These are phyloP conservation scores for Amphipoea oculea DNA, from an alignment of 2,888 invertebrate genomes.

Conservation along the genomic window DNA sequence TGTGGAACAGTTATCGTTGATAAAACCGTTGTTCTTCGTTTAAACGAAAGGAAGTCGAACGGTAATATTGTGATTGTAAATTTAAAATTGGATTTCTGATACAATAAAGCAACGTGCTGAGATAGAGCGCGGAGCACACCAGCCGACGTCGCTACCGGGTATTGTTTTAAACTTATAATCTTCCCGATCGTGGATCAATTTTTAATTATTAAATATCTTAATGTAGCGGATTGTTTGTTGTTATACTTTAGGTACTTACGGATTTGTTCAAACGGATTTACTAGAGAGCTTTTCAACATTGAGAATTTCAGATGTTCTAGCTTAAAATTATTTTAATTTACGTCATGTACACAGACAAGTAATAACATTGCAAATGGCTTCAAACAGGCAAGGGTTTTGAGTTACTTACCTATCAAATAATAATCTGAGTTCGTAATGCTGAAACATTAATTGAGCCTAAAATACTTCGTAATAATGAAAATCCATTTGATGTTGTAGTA, in stretches of 20 bases:
- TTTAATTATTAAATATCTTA: slow-evolving; percentile 38
- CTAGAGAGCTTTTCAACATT: neutral
- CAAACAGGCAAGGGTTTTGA: slow-evolving; percentile 22
- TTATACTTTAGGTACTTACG: neutral
- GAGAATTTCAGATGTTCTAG: neutral
- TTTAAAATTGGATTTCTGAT: slow-evolving; percentile 64
- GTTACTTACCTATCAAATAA: slow-evolving; percentile 14
- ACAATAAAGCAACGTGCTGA: slow-evolving; percentile 41
- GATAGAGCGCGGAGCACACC: slow-evolving; percentile 24
- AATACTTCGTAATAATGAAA: slow-evolving; percentile 30
- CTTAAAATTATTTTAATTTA: slow-evolving; percentile 1
- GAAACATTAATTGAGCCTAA: slow-evolving; percentile 11
- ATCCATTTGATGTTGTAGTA: slow-evolving; percentile 35
- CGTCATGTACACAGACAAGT: slow-evolving; percentile 9
- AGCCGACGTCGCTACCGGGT: slow-evolving; percentile 18
- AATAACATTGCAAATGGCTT: slow-evolving; percentile 20
- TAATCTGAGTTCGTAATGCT: slow-evolving; percentile 19
- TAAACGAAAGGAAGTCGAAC: slow-evolving; percentile 68
- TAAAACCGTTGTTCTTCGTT: slow-evolving; percentile 76
- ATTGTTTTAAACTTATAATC: slow-evolving; percentile 51
- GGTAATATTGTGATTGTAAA: slow-evolving; percentile 61
- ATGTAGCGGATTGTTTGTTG: neutral
- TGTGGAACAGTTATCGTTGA: slow-evolving; percentile 77
- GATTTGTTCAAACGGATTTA: neutral
- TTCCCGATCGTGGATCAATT: slow-evolving; percentile 11